phyloP scores from a whole-genome alignment of 1,140 invertebrate species.

The Dendroctonus ponderosae region DNA sequence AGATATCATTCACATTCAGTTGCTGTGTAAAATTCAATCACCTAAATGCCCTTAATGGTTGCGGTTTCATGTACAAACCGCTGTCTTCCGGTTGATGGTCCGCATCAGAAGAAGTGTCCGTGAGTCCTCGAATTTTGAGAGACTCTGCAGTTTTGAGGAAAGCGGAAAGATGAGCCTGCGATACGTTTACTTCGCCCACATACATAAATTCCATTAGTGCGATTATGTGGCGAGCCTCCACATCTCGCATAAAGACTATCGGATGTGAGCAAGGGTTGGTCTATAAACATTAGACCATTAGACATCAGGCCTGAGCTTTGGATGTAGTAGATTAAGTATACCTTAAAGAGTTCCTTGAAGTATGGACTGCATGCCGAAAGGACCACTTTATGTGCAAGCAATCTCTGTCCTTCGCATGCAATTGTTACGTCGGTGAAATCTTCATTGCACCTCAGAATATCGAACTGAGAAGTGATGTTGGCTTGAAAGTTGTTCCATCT shows the following conservation, averaged over 20 bases:
- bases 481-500: conserved; percentile 92
- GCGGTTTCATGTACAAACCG: conserved; percentile 40
- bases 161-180: conserved; percentile 66
- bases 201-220: conserved; percentile 73
- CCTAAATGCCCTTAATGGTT: conserved; percentile 33
- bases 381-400: conserved; percentile 78
- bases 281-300: conserved; percentile 55
- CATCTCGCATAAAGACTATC: conserved; percentile 80
- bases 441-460: conserved; percentile 74
- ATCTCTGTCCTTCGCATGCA: conserved; percentile 72
- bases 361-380: conserved; percentile 77
- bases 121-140: conserved; percentile 69
- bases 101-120: conserved; percentile 54
- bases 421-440: conserved; percentile 82
- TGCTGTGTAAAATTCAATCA: conserved; percentile 1
- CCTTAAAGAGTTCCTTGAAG: conserved; percentile 80
- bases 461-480: conserved; percentile 80
- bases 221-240: conserved; percentile 65
- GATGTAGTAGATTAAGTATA: conserved; percentile 49
- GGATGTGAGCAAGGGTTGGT: conserved; percentile 84
- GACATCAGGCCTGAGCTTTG: not conserved
- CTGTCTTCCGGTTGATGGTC: conserved; percentile 41
- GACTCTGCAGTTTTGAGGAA: conserved; percentile 72
- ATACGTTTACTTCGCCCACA: conserved; percentile 73
- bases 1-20: not conserved